Evolutionary conservation across 2,797 vertebrate species (phyloP), one percentile per base, ranked within the genome.

Genomic region (Takifugu ocellatus): DNA sequence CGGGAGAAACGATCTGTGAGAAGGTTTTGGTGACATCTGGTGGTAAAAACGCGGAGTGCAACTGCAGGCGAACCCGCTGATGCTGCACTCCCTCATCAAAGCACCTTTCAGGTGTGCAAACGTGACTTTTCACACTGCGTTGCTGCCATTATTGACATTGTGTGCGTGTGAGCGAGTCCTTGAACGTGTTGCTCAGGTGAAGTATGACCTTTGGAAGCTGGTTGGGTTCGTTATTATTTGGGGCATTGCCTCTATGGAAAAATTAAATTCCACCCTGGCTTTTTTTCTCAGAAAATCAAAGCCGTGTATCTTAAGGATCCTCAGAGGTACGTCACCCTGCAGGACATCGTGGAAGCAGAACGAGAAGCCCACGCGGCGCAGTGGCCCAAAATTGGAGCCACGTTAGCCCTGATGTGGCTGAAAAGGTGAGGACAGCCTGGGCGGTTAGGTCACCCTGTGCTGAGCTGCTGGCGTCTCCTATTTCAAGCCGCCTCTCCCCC

Each of bases 341-440:
- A 94, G 86, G 90, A 93, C 79, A 96, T 98, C 31, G 75, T 99
- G 75, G 92, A 93, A 72, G 91, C 70, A 1, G 96, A 99, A 83
- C 93, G 92, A 59, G 93, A 93, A 48, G 86, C 85, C 66, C 60
- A 95, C 0, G 90, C 90, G 11, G 70, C 89, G 0, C 87, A 93
- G 0, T 98, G 97, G 96, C 96, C 96, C 1, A 96, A 94, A 87
- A 93, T 89, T 0, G 96, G 96, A 0, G 97, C 94, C 0, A 98
- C 96, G 0, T 74, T 98, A 52, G 96, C 95, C 0, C 86, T 98
- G 49, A 95, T 98, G 95, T 99, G 97, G 97, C 86, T 99, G 53
- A 99, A 98, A 82, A 96, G 97, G 97, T 98, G 87, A 91, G n/a
- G 5, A 2, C 43, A 6, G 44, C 42, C 25, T 50, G 5, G 8